These are phyloP conservation scores for Nephotettix cincticeps DNA, from an alignment of 1,140 invertebrate genomes.

Conservation along the genomic window DNA sequence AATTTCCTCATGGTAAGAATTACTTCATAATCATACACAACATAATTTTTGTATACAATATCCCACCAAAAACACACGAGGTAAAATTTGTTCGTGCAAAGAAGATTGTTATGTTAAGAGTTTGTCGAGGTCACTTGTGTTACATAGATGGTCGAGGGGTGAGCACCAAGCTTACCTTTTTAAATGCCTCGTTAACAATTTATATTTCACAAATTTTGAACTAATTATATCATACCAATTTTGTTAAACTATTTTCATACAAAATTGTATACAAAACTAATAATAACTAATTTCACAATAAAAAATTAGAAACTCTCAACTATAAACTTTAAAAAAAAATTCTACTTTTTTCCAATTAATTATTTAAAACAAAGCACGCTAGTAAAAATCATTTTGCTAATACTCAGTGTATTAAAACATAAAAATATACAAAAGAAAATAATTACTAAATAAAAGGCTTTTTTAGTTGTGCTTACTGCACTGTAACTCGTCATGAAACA, in stretches of 20 bases:
- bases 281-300: too few species aligned
- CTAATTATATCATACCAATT: background rate
- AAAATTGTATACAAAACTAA: too few species aligned
- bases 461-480: too few species aligned
- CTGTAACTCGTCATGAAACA: too few species aligned
- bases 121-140: background rate
- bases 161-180: too few species aligned
- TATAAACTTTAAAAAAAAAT: background rate
- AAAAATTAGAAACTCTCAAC: background rate
- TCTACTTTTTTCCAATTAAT: background rate
- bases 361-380: too few species aligned
- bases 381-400: too few species aligned
- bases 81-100: background rate
- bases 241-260: background rate
- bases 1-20: too few species aligned
- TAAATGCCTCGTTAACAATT: too few species aligned
- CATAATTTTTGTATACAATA: background rate
- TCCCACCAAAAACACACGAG: background rate
- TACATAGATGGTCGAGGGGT: too few species aligned
- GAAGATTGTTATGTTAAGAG: background rate
- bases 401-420: too few species aligned
- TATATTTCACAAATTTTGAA: too few species aligned
- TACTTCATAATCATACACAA: background rate
- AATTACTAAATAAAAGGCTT: background rate
- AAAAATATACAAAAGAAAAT: background rate